Evolutionary conservation across 2,888 invertebrate species (phyloP).

Genomic region (Muscina levida): DNA sequence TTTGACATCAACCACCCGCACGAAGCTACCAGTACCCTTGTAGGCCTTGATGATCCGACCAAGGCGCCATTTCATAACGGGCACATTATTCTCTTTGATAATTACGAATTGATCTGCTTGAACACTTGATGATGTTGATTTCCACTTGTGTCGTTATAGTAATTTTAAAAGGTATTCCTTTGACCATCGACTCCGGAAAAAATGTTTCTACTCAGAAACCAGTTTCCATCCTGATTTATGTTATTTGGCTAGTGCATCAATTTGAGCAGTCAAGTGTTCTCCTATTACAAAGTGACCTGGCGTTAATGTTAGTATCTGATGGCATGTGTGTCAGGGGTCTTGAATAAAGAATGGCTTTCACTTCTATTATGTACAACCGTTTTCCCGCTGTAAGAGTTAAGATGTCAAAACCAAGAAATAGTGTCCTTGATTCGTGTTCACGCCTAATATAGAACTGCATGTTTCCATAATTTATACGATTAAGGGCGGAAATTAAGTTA

Average conservation of each 20-base stretch:
- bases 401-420: neutral
- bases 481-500: neutral
- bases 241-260: constrained; percentile 30
- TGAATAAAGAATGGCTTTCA: neutral
- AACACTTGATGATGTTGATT: neutral
- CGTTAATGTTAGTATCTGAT: neutral
- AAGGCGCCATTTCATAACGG: too few relatives aligned
- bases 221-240: neutral
- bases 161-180: neutral
- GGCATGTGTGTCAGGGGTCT: neutral
- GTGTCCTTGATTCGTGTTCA: neutral
- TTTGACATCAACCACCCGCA: constrained; percentile 12
- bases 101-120: constrained; percentile 21
- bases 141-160: neutral
- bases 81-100: constrained; percentile 19
- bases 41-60: constrained; percentile 2
- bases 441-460: neutral
- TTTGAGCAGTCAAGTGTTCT: constrained; percentile 12
- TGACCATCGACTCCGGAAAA: neutral
- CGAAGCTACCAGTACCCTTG: neutral
- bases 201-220: neutral
- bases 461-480: neutral
- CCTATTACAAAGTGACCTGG: neutral
- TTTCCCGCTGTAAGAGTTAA: too few relatives aligned
- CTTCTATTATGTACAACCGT: too few relatives aligned